Evolutionary conservation across 2,113 vertebrate genomes (phyloP), one percentile per base, ranked within the genome.

Genomic region (Trogon melanurus): DNA sequence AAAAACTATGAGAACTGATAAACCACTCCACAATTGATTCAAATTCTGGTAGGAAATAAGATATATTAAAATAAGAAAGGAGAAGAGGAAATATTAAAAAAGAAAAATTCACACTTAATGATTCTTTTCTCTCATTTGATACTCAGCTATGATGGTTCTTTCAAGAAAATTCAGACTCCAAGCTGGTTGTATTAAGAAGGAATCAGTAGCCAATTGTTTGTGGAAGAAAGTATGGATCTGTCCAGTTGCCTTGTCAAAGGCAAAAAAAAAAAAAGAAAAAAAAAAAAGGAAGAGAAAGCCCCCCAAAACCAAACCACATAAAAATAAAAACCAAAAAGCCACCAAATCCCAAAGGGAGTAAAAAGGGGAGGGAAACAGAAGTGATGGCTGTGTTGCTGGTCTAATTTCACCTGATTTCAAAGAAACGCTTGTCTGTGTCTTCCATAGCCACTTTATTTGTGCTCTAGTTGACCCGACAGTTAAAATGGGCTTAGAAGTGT

Each of bases 291-390:
- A 60, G 10, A 48, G 20, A 27, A 44, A 65, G 13, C 13, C 11
- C 41, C 13, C 41, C 41, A 41, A 41, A 41, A 41, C 41, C 41
- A 26, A 34, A 11, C 5, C 3, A 7, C 7, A 8, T 17, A 19
- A 34, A 30, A 61, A 41, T 18, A 1, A 8, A 45, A 67, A 17
- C 7, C 3, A 53, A 58, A 17, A 45, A 70, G 38, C 2, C 2
- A 3, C 8, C 41, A 29, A 30, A 32, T 2, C 1, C 6, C 8
- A 50, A 29, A n/a, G 9, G 19, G 3, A n/a, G 2, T 17, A 47
- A 60, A 79, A 30, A 62, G 12, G 6, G 6, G 8, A 85, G 4
- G 4, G 5, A 76, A 58, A 53, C 2, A 27, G n/a, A 78, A 81
- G 6, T 14, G 47, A 79, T 18, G 7, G 6, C 30, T 80, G 8